Base-by-base conservation (phyloP, 1,140 invertebrate species). In the Cotesia vestalis region DNA sequence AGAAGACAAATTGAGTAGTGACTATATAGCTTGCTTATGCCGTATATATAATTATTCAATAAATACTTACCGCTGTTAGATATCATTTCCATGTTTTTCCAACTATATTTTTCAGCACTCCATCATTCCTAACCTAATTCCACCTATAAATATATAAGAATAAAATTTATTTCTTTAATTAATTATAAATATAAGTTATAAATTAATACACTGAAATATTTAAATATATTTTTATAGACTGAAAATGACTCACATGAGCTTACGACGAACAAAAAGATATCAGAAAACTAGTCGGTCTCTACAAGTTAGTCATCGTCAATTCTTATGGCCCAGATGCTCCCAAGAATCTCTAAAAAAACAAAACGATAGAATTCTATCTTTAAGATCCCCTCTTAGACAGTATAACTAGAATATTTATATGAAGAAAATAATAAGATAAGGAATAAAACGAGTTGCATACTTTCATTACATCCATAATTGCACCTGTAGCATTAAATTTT, bases 31-130 rank as follows among this genome's bases (percentile, higher is more conserved):
- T 52, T 52, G 2, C 46, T 52, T n/a, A 52, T 8, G 1, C 8
- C 46, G n/a, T 52, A 11, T 11, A 11, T n/a, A 52, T 52, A 14
- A 55, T 55, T 11, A 17, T 55, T 14, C 5, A 35, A 9, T 62
- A 35, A 9, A 12, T 27, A 75, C 74, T 71, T 71, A 75, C 74
- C 46, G 66, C 71, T 75, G 71, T 71, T 73, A 63, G 63, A 70
- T 71, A 66, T 75, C 71, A 59, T 62, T 73, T 75, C 74, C 74
- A 75, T 75, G 59, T 60, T 69, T 53, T 27, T 51, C 27, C 57
- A 40, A 34, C 35, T 36, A 6, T 71, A 12, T 34, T 66, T 14
- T 55, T 52, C 17, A 38, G 35, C 46, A 38, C 55, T 38, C 64
- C 70, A 66, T 71, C 68, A 67, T 71, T 62, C 36, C 64, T 66